A percentile compares a stretch with the other conserved stretches of the same genome.
These are phyloP conservation scores for Hylia prasina DNA, from an alignment of 2,113 vertebrate species.

Conservation along the genomic window DNA sequence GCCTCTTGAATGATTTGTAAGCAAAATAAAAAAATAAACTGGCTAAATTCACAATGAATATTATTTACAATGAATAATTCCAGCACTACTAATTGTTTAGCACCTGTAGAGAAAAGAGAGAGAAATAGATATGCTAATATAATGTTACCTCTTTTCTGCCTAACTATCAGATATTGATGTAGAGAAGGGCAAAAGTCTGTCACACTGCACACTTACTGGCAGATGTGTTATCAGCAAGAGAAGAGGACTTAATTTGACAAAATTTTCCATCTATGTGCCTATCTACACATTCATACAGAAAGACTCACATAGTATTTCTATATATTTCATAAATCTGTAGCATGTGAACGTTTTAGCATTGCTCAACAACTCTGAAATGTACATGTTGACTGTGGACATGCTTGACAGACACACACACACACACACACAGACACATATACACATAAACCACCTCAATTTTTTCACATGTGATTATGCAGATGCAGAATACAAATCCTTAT, in stretches of 20 bases:
- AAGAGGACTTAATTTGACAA: neutral
- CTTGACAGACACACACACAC: neutral
- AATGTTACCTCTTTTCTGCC: slow-evolving; percentile 57
- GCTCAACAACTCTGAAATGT: neutral
- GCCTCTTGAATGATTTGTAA: slow-evolving; percentile 49
- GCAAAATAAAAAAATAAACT: neutral
- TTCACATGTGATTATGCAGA: fast-evolving
- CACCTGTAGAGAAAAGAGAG: slow-evolving; percentile 61
- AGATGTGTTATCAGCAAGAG: slow-evolving; percentile 23
- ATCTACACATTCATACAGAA: neutral
- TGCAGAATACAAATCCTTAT: neutral
- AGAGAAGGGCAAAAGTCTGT: slow-evolving; percentile 32
- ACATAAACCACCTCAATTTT: neutral
- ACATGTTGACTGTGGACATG: neutral
- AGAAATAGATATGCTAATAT: slow-evolving; percentile 58
- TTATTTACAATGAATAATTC: slow-evolving; percentile 70
- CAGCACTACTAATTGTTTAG: slow-evolving; percentile 65
- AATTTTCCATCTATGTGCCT: neutral
- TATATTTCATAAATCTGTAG: neutral
- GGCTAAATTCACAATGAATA: slow-evolving; percentile 64
- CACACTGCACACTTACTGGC: neutral
- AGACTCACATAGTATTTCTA: neutral
- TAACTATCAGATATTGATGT: slow-evolving; percentile 41
- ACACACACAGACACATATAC: neutral
- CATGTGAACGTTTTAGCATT: neutral